Evolutionary conservation across 2,888 invertebrate genomes (phyloP), one percentile per base, ranked within the genome.

Genomic region (Leptogaster cylindrica): DNA sequence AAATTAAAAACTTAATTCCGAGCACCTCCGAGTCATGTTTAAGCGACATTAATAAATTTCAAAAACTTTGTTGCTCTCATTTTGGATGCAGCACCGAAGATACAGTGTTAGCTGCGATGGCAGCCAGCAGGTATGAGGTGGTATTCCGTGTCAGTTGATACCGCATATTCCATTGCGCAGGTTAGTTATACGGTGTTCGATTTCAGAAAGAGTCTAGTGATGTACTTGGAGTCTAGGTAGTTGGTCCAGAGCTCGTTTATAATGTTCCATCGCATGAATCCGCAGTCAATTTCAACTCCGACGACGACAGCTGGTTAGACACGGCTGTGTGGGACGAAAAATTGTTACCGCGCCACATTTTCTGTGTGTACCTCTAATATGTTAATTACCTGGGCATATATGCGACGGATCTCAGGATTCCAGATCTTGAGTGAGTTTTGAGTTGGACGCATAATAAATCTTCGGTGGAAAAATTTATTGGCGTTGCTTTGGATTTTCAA

Each of bases 321-420:
- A 61, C 44, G 61, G 44, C 20, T 71, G 72, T 71, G 73, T 73
- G 73, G 73, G 72, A 71, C 71, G 70, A 69, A 31, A 68, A 72
- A 72, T 72, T 72, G 69, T 69, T 70, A 68, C 69, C 70, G 65
- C 70, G 66, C 70, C 70, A 71, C 72, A 72, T 71, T 69, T 71
- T 71, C 46, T 70, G 69, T 71, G 72, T 73, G 72, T 68, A 71
- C 70, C 72, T 73, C 69, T 71, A 72, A 73, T 73, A 73, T 73
- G 73, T 73, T 73, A 72, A 72, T 72, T 72, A 72, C 71, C 68
- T 70, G 55, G 33, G 52, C 48, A 65, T 65, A 65, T 68, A 68
- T 68, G 39, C 36, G 39, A 48, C 46, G 55, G 58, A 55, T 66
- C 58, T 66, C 48, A 61, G 46, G 46, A 67, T 66, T 67, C 46